Evolutionary conservation across 37 sponge, comb jelly and placozoan species (phyloP), one percentile per base, ranked within the genome.

Genomic region (Halichondria panicea): DNA sequence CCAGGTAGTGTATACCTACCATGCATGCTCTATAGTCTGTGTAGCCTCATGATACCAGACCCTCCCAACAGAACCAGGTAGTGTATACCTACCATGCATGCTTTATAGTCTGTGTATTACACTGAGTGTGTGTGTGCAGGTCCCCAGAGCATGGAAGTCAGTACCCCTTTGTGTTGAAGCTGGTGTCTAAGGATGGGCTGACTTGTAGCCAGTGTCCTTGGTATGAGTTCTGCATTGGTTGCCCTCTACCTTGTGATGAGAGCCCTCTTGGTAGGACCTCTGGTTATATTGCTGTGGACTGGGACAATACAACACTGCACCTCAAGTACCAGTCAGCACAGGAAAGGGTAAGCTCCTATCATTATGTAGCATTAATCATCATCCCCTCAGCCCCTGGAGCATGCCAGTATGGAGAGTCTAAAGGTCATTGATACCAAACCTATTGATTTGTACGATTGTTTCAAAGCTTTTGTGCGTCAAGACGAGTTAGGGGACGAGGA

Each of bases 401-500:
- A 96, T 71, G 78, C 81, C 40, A 89, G 87, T 74, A 71, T 92
- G 71, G 87, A 89, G 56, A 54, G 44, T 15, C 39, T 72, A 61
- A 84, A 81, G 73, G 76, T 30, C 36, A 73, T 68, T 36, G 91
- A 89, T 43, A 55, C 71, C 1, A 60, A 91, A 60, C 92, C 99
- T 1, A 91, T 99, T 30, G 87, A 91, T 67, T 68, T 99, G 27
- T 75, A 84, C 31, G 70, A 87, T 55, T 99, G 99, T 71, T 78
- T 99, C 57, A 88, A 86, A 60, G 87, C 94, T 11, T 99, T 99
- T 59, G 91, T 90, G 0, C 86, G 91, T 55, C 85, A 96, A 39
- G 99, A 99, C 45, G 90, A 99, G 58, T 77, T 99, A 0, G 99
- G 96, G 31, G 99, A 96, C 39, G 94, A 96, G 1, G 97, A 96